Evolutionary conservation across 2,888 invertebrate genomes (phyloP), one percentile per base, ranked within the genome.

Genomic region (Ariolimax columbianus): DNA sequence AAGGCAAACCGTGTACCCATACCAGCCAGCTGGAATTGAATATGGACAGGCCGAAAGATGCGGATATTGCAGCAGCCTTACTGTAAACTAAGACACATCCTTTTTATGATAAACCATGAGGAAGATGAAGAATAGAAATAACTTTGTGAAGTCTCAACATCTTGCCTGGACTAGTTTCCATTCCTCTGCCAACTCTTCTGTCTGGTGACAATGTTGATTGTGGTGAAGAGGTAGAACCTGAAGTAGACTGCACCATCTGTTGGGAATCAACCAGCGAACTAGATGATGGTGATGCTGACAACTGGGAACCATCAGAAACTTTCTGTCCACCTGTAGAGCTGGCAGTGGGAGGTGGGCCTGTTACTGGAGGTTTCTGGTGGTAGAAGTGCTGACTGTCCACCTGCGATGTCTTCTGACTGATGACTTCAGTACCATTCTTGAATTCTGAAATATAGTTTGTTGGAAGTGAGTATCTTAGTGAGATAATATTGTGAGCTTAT

Each of bases 161-260:
- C 77, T 36, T 55, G 36, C 78, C 78, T 78, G 78, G 43, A 80
- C 40, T 43, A 43, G 80, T 66, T 80, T 80, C 80, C 43, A 68
- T 23, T 23, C 80, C 80, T 43, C 80, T 30, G 33, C 80, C 80
- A 30, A 68, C 51, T 80, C 80, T 68, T 43, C 80, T 40, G 19
- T 80, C 70, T 30, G 68, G 14, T n/a, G 43, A 30, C 23, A 33
- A n/a, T n/a, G 70, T 7, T 33, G 70, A 23, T 3, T 40, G 47
- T 43, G 80, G 26, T n/a, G 80, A 33, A 26, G 68, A 19, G 14
- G 80, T 33, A 43, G 68, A 23, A 38, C 59, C 59, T 11, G n/a
- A 33, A 68, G 0, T 1, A 7, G 14, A 33, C 36, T 38, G 68
- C 11, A 30, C 68, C 47, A 70, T 43, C 33, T 43, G 66, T n/a